These are phyloP conservation scores for Megaceryle torquata DNA, from an alignment of 2,113 vertebrate genomes.

Conservation along the genomic window DNA sequence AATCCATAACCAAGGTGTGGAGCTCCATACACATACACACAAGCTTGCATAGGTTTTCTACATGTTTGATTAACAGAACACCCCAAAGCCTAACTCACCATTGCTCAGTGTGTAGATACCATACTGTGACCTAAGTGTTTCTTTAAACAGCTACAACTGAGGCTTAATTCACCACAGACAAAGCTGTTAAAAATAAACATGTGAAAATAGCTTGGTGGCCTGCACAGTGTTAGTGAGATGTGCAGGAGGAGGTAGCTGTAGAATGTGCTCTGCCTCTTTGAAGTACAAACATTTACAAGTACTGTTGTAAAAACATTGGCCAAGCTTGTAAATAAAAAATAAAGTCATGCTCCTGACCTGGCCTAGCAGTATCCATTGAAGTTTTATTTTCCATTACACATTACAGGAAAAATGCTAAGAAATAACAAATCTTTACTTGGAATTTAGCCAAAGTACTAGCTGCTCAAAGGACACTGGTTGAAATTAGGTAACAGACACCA, in stretches of 20 bases:
- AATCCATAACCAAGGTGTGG: not conserved
- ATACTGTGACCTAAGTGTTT: not conserved
- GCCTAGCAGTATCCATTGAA: not conserved
- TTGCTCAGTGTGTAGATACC: not conserved
- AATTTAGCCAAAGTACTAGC: not conserved
- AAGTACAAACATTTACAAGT: not conserved
- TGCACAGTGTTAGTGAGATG: not conserved
- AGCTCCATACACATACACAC: not conserved
- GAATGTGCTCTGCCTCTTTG: not conserved
- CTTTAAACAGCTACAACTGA: not conserved
- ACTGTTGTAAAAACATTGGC: not conserved
- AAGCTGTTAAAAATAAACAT: not conserved
- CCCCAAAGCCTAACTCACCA: not conserved
- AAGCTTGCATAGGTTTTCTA: not conserved
- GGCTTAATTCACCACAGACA: not conserved
- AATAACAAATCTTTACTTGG: not conserved
- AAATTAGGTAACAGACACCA: not conserved
- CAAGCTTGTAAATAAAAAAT: slow-evolving; percentile 2
- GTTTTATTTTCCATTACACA: not conserved
- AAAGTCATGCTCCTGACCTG: not conserved
- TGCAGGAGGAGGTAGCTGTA: not conserved
- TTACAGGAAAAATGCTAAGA: not conserved
- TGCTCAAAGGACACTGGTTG: not conserved
- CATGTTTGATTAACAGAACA: not conserved
- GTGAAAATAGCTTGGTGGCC: not conserved